Conservation (phyloP, 1,140 invertebrate genomes). For the Pseudoatta argentina region DNA sequence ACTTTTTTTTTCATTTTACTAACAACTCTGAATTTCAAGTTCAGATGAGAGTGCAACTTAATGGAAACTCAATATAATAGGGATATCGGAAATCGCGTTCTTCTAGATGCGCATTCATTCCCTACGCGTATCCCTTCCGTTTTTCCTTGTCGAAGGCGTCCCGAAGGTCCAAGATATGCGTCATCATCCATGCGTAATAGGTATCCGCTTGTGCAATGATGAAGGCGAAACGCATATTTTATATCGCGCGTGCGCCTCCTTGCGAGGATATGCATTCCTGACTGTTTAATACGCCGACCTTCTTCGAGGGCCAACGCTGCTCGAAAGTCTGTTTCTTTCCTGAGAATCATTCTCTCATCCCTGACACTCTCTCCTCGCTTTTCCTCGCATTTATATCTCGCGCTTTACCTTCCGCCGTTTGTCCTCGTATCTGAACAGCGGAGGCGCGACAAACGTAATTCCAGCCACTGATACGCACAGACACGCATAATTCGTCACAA, state of each 20-base stretch:
- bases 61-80: background rate
- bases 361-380: conserved; percentile 10
- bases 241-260: conserved; percentile 38
- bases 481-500: conserved; percentile 23
- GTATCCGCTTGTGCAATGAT: conserved; percentile 52
- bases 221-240: conserved; percentile 58
- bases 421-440: background rate
- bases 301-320: conserved; percentile 36
- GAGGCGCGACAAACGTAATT: conserved; percentile 17
- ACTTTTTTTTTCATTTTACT: background rate
- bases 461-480: background rate
- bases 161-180: conserved; percentile 22
- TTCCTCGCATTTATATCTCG: background rate
- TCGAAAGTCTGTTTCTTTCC: conserved; percentile 19
- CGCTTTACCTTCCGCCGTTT: background rate
- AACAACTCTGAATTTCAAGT: background rate
- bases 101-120: background rate
- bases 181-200: conserved; percentile 27
- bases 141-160: background rate
- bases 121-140: background rate
- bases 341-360: background rate
- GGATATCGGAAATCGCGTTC: background rate
- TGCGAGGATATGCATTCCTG: conserved; percentile 41
- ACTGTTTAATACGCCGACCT: conserved; percentile 39
- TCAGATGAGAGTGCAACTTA: background rate